Base-by-base conservation (phyloP, 2,888 invertebrate genomes). In the Nebria brevicollis region DNA sequence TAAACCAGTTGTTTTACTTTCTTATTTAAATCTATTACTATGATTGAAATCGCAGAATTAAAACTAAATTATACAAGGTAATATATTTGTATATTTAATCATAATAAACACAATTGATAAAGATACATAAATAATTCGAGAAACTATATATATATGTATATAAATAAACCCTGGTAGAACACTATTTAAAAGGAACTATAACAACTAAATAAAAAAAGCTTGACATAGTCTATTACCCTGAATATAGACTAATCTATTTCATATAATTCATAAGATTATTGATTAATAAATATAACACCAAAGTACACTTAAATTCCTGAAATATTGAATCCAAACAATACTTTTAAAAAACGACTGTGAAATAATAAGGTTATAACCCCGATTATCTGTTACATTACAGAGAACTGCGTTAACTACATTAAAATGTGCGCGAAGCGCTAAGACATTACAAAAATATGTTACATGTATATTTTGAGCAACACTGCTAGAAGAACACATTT, bases 81-180 rank as follows among this genome's bases (percentile, higher is more conserved):
- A 68, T 25, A 66, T 15, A 68, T 68, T 68, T 68, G 68, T 68
- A 68, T 26, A 68, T 13, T 7, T 74, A 43, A 64, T 42, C 26
- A 65, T 64, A 43, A 26, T 75, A 1, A 66, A 25, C 75, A 20
- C 1, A 20, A 54, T 64, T 20, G 13, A 64, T n/a, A 75, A 75
- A 75, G 65, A 75, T 75, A 54, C 54, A 54, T 54, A 54, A 54
- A 54, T 54, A 11, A 54, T 54, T 54, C 54, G 54, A 54, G 54
- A 54, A 54, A 54, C 54, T 54, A 7, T 54, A 54, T 54, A 54
- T 34, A 54, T 54, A 54, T 20, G 20, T 20, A 20, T 20, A 54
- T 54, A 54, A 54, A 54, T 54, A 54, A 54, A 54, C 54, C 54
- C 54, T 54, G 54, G 54, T 8, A 54, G 54, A 54, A 54, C 54